Evolutionary conservation across 2,888 invertebrate genomes (phyloP).

Genomic region (Siphonodentalium dalli): DNA sequence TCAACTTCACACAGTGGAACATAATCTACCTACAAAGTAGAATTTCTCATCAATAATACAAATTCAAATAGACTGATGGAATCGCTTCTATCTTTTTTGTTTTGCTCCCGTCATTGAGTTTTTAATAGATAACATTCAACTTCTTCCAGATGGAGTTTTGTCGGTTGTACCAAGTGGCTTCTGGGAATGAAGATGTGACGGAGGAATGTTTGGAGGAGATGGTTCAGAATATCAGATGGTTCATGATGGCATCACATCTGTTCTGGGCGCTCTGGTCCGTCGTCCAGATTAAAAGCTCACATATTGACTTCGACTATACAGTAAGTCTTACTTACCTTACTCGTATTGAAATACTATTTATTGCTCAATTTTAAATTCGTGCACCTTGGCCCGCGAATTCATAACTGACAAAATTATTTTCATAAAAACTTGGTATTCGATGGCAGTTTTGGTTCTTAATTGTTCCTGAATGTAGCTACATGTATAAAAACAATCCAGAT

Average conservation of each 20-base stretch:
- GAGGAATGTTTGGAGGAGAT: constrained; percentile 62
- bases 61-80: neutral
- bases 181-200: constrained; percentile 63
- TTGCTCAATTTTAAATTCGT: too few relatives aligned
- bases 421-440: too few relatives aligned
- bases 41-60: neutral
- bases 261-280: constrained; percentile 95
- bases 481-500: too few relatives aligned
- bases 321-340: too few relatives aligned
- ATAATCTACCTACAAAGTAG: neutral
- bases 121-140: neutral
- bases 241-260: constrained; percentile 86
- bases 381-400: too few relatives aligned
- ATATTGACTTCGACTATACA: constrained; percentile 88
- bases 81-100: neutral
- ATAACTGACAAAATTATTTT: too few relatives aligned
- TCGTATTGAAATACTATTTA: too few relatives aligned
- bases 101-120: neutral
- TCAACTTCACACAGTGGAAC: too few relatives aligned
- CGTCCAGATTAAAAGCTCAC: constrained; percentile 84
- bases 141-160: constrained; percentile 67
- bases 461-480: too few relatives aligned
- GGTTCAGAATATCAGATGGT: constrained; percentile 81
- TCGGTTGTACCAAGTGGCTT: constrained; percentile 70
- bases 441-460: too few relatives aligned